These are phyloP conservation scores for Dermolepida albohirtum DNA, from an alignment of 2,888 invertebrate genomes.

Conservation along the genomic window DNA sequence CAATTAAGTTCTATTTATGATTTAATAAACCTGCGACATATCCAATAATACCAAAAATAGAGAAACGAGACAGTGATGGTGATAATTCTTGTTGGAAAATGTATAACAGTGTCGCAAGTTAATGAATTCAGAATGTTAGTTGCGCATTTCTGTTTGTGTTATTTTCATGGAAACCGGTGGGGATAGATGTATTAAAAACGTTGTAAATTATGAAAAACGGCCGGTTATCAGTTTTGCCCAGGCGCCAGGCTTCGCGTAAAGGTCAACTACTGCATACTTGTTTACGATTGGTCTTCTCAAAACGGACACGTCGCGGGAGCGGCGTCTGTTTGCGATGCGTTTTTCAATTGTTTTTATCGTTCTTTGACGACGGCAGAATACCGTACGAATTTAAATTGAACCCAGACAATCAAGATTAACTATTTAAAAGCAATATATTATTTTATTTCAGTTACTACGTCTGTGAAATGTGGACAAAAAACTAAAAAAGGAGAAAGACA, in stretches of 20 bases:
- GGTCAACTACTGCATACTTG: slow-evolving; percentile 51
- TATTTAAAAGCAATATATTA: too few species aligned
- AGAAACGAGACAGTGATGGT: neutral
- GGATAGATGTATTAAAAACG: slow-evolving; percentile 34
- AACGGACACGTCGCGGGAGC: too few species aligned
- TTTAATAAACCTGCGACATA: too few species aligned
- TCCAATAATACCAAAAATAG: too few species aligned
- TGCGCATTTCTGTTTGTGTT: slow-evolving; percentile 22
- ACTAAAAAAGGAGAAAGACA: too few species aligned
- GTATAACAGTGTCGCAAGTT: slow-evolving; percentile 6
- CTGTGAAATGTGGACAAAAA: too few species aligned
- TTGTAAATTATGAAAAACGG: slow-evolving; percentile 41
- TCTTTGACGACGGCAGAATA: neutral
- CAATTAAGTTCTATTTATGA: too few species aligned
- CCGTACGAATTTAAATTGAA: neutral
- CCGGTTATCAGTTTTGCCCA: slow-evolving; percentile 44
- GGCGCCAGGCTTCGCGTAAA: slow-evolving; percentile 50
- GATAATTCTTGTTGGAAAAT: slow-evolving; percentile 6
- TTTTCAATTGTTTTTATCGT: slow-evolving; percentile 2
- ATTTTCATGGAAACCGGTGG: neutral
- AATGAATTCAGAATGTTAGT: slow-evolving; percentile 31
- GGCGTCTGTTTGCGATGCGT: slow-evolving; percentile 3
- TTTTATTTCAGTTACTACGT: neutral
- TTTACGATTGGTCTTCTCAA: slow-evolving; percentile 20
- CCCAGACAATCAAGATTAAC: neutral